Conservation (phyloP, 2,888 invertebrate species). For the Eudemis profundana region DNA sequence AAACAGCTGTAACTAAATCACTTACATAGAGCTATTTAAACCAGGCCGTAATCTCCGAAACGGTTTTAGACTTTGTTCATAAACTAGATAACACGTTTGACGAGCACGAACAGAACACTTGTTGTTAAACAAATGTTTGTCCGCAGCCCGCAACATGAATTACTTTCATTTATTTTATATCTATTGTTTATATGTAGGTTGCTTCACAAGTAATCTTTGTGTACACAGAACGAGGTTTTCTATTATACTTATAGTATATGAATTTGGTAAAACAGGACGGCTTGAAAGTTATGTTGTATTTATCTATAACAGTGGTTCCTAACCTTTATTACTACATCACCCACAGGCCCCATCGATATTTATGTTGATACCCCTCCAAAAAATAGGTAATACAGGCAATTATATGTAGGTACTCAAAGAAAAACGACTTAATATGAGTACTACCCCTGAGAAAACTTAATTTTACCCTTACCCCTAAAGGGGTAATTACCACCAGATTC, state of each 20-base stretch:
- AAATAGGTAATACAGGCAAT: too few species aligned
- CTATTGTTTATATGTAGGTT: slow-evolving; percentile 42
- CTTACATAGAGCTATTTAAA: slow-evolving; percentile 13
- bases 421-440: too few species aligned
- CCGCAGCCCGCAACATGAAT: slow-evolving; percentile 21
- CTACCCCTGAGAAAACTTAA: too few species aligned
- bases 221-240: slow-evolving; percentile 29
- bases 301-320: too few species aligned
- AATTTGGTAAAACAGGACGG: slow-evolving; percentile 19
- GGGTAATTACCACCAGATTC: too few species aligned
- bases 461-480: too few species aligned
- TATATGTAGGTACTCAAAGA: too few species aligned
- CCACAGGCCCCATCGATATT: too few species aligned
- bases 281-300: too few species aligned
- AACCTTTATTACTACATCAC: too few species aligned
- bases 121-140: slow-evolving; percentile 36
- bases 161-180: slow-evolving; percentile 41
- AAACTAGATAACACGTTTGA: slow-evolving; percentile 32
- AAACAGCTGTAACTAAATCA: slow-evolving; percentile 14
- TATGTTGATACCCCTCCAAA: too few species aligned
- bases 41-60: slow-evolving; percentile 28
- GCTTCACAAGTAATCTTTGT: slow-evolving; percentile 35
- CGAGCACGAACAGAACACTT: slow-evolving; percentile 34
- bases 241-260: slow-evolving; percentile 17
- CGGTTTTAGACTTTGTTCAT: slow-evolving; percentile 39